These are phyloP conservation scores for Baronia brevicornis DNA, from an alignment of 2,888 invertebrate species.

Conservation along the genomic window DNA sequence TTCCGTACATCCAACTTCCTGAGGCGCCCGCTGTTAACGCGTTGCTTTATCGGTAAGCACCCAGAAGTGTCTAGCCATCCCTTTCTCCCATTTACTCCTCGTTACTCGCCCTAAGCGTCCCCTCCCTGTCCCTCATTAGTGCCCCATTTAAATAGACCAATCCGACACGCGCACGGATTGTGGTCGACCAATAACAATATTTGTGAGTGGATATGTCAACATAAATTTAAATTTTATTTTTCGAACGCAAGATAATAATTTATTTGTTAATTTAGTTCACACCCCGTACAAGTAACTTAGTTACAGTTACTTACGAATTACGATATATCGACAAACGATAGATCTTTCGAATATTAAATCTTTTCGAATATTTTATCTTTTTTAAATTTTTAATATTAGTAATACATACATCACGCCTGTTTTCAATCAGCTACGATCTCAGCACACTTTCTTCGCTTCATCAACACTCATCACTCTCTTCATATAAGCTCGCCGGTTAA, in stretches of 20 bases:
- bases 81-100: slow-evolving; percentile 35
- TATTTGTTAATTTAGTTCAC: slow-evolving; percentile 37
- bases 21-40: slow-evolving; percentile 52
- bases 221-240: slow-evolving; percentile 52
- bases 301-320: slow-evolving; percentile 11
- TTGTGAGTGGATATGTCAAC: slow-evolving; percentile 66
- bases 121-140: slow-evolving; percentile 54
- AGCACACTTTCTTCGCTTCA: too few species aligned
- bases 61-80: slow-evolving; percentile 66
- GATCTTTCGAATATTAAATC: neutral
- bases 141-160: slow-evolving; percentile 63
- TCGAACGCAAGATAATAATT: slow-evolving; percentile 11
- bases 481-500: too few species aligned
- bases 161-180: slow-evolving; percentile 40
- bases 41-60: slow-evolving; percentile 62
- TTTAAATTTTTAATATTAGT: too few species aligned
- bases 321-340: neutral
- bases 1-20: slow-evolving; percentile 48
- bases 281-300: slow-evolving; percentile 22
- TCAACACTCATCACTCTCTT: too few species aligned
- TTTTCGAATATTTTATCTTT: too few species aligned
- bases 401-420: too few species aligned
- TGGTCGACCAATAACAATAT: slow-evolving; percentile 68
- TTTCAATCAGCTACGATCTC: too few species aligned
- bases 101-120: slow-evolving; percentile 30